Percentiles rank a stretch among this genome's conserved stretches.
Conservation (phyloP, 2,888 invertebrate species). For the Drepanosiphum platanoidis region DNA sequence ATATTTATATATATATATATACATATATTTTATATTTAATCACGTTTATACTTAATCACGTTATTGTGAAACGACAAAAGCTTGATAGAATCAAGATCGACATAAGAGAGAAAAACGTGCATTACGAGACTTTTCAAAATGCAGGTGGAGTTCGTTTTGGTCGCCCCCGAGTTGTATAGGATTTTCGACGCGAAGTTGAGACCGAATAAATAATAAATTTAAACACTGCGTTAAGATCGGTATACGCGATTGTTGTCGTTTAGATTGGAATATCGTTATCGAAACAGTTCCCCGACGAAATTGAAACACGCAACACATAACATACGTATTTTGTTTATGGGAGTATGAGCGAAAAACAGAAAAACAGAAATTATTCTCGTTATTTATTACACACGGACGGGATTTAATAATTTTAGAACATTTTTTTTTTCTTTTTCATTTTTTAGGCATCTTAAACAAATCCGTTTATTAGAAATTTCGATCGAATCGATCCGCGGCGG, state of each 20-base stretch:
- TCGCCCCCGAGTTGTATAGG: not conserved
- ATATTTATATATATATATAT: no score
- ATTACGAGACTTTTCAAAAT: conserved; percentile 47
- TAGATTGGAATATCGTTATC: not conserved
- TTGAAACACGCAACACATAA: conserved; percentile 57
- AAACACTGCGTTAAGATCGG: not conserved
- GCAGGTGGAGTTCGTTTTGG: conserved; percentile 61
- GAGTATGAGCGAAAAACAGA: not conserved
- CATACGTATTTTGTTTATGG: no score
- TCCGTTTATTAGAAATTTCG: not conserved
- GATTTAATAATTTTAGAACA: conserved; percentile 10
- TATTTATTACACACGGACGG: not conserved
- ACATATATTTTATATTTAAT: no score
- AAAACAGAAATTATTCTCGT: no score
- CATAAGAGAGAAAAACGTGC: conserved; percentile 24
- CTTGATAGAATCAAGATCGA: conserved; percentile 33
- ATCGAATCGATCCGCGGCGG: not conserved
- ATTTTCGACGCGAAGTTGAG: not conserved
- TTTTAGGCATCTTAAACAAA: conserved; percentile 51
- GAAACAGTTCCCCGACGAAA: conserved; percentile 14
- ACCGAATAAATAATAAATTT: conserved; percentile 6
- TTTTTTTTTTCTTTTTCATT: no score
- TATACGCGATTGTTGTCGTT: not conserved
- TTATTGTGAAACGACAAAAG: conserved; percentile 26
- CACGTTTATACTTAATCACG: conserved; percentile 29